Evolutionary conservation across 2,888 invertebrate species (phyloP), one percentile per base, ranked within the genome.

Genomic region (Synanthedon tipuliformis): DNA sequence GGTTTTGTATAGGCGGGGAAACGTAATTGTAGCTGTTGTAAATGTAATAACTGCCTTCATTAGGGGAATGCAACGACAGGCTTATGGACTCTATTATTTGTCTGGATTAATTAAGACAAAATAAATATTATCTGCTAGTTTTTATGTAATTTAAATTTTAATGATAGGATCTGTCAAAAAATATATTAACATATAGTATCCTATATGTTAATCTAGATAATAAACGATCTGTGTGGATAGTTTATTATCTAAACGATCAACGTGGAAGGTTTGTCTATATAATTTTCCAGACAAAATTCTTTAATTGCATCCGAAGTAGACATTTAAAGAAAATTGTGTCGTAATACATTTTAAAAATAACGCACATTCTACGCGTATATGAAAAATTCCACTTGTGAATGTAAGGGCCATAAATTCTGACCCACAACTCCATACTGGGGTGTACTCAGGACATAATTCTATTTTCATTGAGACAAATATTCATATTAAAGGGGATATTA

Each of bases 401-500:
- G 69, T 69, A 69, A 63, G 62, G 68, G 66, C 66, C 70, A 80
- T 81, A 82, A 78, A 81, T 81, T 68, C 71, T 73, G 75, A 73
- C 72, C 76, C 75, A 67, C 67, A 69, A 71, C 64, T 56, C 56
- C 49, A 55, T 55, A 64, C 53, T 52, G 69, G 75, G 75, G 73
- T 72, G 73, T 73, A 71, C 69, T 67, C 64, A 58, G 62, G 66
- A 73, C 79, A 73, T 84, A 84, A 84, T 83, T 81, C 77, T 74
- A 68, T 80, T 84, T 84, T 81, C 81, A 83, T 84, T 84, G 84
- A 84, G 82, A 85, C 85, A 83, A 86, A 86, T 85, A 83, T 81
- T 77, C 81, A 76, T 80, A 80, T 76, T 76, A 78, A 57, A 64
- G 61, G 66, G 73, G 66, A 68, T 76, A 75, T 76, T 75, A 77